phyloP scores from a whole-genome alignment of 2,113 vertebrate species.

The Pangasianodon hypophthalmus region DNA sequence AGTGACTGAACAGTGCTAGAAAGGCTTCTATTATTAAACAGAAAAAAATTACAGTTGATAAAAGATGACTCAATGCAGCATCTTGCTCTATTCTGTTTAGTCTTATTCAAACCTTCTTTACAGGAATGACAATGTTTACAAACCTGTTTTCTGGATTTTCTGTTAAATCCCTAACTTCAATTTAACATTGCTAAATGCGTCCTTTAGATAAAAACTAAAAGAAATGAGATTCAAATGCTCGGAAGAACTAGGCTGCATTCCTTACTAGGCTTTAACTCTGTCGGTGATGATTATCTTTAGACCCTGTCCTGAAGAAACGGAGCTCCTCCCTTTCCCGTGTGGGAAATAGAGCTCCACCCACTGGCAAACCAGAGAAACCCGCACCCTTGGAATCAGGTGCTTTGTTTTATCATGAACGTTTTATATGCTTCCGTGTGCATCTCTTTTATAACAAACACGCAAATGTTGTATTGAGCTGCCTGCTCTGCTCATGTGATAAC shows the following conservation, averaged over 20 bases:
- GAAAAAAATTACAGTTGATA: not conserved
- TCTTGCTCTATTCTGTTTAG: not conserved
- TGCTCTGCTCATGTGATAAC: conserved; percentile 31
- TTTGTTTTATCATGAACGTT: conserved; percentile 57
- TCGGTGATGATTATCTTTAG: conserved; percentile 73
- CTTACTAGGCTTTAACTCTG: conserved; percentile 60
- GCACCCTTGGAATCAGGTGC: conserved; percentile 84
- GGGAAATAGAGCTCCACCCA: conserved; percentile 73
- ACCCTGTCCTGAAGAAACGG: conserved; percentile 80
- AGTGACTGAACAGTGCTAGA: not conserved
- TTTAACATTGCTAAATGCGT: too few species aligned
- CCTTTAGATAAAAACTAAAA: conserved; percentile 3
- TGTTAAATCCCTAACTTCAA: not conserved
- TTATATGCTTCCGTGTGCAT: conserved; percentile 42
- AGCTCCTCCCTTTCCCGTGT: conserved; percentile 86
- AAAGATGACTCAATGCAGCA: not conserved
- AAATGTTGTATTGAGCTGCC: conserved; percentile 6
- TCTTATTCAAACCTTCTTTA: not conserved
- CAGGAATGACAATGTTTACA: not conserved
- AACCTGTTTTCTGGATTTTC: not conserved
- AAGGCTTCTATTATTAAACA: not conserved
- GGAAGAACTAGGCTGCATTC: conserved; percentile 48
- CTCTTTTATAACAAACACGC: conserved; percentile 60
- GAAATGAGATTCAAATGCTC: conserved; percentile 57
- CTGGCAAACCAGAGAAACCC: conserved; percentile 76